These are phyloP conservation scores for Silurus meridionalis DNA, from an alignment of 2,113 vertebrate genomes.

Conservation along the genomic window DNA sequence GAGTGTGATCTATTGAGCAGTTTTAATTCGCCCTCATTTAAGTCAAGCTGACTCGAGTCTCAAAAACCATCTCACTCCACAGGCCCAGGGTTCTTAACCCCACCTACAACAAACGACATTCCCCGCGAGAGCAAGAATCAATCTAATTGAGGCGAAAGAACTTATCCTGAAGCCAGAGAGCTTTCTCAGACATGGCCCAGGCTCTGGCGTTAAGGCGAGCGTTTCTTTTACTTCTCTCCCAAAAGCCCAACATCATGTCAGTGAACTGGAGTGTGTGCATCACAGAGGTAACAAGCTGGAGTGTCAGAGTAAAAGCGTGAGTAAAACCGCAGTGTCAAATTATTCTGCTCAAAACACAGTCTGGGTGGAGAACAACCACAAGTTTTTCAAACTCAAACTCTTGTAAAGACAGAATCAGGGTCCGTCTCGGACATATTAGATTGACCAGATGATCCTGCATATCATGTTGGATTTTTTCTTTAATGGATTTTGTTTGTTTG, in stretches of 20 bases:
- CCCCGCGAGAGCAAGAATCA: slow-evolving; percentile 38
- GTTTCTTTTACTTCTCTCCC: slow-evolving; percentile 40
- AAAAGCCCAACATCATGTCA: slow-evolving; percentile 45
- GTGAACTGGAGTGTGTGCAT: slow-evolving; percentile 39
- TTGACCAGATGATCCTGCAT: background rate
- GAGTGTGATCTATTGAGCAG: slow-evolving; percentile 23
- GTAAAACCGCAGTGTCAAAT: slow-evolving; percentile 38
- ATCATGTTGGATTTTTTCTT: background rate
- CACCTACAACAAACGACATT: slow-evolving; percentile 43
- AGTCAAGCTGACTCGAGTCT: slow-evolving; percentile 14
- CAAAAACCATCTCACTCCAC: slow-evolving; percentile 38
- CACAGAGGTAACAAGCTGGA: slow-evolving; percentile 44
- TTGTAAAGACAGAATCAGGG: background rate
- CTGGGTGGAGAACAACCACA: background rate
- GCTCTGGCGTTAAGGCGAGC: slow-evolving; percentile 39
- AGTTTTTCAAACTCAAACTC: background rate
- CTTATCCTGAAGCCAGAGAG: slow-evolving; percentile 36
- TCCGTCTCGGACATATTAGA: background rate
- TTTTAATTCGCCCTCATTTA: slow-evolving; percentile 30
- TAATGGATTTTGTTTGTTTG: background rate
- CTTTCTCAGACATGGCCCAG: slow-evolving; percentile 30
- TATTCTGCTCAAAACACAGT: slow-evolving; percentile 33
- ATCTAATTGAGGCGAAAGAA: slow-evolving; percentile 53
- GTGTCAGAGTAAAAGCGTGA: slow-evolving; percentile 11
- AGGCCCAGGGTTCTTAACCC: slow-evolving; percentile 41